Evolutionary conservation across 2,797 vertebrate species (phyloP).

Genomic region (Lagodon rhomboides): DNA sequence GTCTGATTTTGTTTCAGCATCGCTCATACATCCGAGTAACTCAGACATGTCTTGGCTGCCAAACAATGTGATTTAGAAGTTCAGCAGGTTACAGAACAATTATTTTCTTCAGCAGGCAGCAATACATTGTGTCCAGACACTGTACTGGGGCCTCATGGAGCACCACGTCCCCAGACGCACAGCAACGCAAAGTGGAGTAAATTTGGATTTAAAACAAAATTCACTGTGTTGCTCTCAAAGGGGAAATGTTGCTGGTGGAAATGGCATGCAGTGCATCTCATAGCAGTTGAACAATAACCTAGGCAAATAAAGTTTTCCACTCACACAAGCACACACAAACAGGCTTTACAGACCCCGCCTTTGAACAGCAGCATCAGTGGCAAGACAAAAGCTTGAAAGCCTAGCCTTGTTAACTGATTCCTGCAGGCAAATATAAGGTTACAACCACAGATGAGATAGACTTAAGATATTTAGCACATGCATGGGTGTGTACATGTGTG

Average conservation of each 20-base stretch:
- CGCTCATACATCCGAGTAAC: neutral
- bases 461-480: slow-evolving; percentile 7
- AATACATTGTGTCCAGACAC: neutral
- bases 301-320: slow-evolving; percentile 39
- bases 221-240: slow-evolving; percentile 1
- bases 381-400: slow-evolving; percentile 71
- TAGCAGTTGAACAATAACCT: slow-evolving; percentile 15
- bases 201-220: slow-evolving; percentile 16
- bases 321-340: neutral
- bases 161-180: neutral
- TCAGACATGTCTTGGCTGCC: neutral
- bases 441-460: slow-evolving; percentile 46
- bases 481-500: neutral
- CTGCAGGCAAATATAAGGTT: slow-evolving; percentile 60
- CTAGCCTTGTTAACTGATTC: slow-evolving; percentile 59
- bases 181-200: neutral
- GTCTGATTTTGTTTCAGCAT: slow-evolving; percentile 3
- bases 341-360: slow-evolving; percentile 20
- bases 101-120: slow-evolving; percentile 16
- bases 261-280: neutral
- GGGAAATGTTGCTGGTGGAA: slow-evolving; percentile 14
- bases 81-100: slow-evolving; percentile 29
- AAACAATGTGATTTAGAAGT: slow-evolving; percentile 14
- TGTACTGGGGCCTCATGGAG: neutral
- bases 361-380: slow-evolving; percentile 24